Base-by-base conservation (phyloP, 2,888 invertebrate species). In the Zootermopsis nevadensis region DNA sequence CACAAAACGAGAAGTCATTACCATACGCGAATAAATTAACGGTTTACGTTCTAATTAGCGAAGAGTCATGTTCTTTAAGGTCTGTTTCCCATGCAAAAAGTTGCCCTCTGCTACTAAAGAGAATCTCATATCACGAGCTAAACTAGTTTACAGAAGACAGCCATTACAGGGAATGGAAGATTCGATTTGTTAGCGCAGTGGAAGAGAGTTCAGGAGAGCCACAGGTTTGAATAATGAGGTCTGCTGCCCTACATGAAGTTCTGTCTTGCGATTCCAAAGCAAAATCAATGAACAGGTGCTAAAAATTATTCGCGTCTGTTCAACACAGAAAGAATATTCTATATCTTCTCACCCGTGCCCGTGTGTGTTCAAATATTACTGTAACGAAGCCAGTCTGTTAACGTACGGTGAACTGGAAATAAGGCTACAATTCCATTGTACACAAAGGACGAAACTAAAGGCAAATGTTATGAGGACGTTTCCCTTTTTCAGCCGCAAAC, bases 41-140 rank as follows among this genome's bases (percentile, higher is more conserved):
- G 67, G 67, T 30, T 33, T 69, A 33, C 69, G 27, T 22, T 33
- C 27, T 69, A 74, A 74, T 74, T 74, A 38, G 6, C 38, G 24
- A 24, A 7, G n/a, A 74, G 38, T 74, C 74, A n/a, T 74, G 74
- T 74, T 42, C 74, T 74, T 74, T 74, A 74, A 74, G 74, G 74
- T 74, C 74, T 74, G 74, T 74, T 74, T 74, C 74, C 38, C 74
- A 74, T 74, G 74, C 74, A 74, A 74, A 38, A 74, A 33, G 74
- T 74, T 42, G 74, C n/a, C 38, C 38, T 24, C 72, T 42, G 74
- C 38, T 42, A 60, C 60, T 60, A 60, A n/a, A n/a, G 48, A 48
- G 6, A 6, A 53, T 60, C 60, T 27, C 60, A 60, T n/a, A 60
- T 60, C 15, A 27, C 27, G 60, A 7, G 12, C 27, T 60, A 60